Evolutionary conservation across 2,113 vertebrate species (phyloP).

Genomic region (Bubo scandiacus): DNA sequence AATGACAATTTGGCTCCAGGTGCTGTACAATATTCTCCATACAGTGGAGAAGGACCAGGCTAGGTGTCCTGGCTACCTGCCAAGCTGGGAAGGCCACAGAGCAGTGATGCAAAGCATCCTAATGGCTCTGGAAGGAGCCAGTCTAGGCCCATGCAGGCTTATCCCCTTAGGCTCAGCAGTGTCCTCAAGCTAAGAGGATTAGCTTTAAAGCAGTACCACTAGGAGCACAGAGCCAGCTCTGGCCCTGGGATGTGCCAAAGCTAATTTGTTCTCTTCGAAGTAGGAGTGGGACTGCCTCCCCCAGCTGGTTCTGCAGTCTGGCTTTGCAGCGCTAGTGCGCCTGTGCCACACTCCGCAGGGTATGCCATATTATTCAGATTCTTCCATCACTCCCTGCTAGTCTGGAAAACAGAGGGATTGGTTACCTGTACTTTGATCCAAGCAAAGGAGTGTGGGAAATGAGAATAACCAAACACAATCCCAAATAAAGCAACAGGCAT

Average conservation of each 20-base stretch:
- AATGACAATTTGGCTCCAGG: neutral
- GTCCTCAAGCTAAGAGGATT: slow-evolving; percentile 18
- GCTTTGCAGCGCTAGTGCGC: neutral
- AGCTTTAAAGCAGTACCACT: slow-evolving; percentile 22
- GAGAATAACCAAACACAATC: neutral
- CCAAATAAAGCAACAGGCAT: neutral
- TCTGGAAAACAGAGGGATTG: neutral
- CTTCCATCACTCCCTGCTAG: neutral
- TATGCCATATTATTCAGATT: neutral
- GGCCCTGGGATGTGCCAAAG: neutral
- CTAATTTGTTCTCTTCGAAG: neutral
- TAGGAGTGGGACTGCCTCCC: neutral
- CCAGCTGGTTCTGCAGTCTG: neutral
- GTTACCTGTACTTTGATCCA: neutral
- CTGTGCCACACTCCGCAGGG: neutral
- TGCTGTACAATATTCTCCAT: neutral
- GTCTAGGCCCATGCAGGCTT: neutral
- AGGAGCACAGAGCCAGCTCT: neutral
- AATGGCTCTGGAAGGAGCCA: neutral
- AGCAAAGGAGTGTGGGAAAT: neutral
- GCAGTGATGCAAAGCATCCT: neutral
- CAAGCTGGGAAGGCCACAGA: neutral
- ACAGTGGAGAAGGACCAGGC: neutral
- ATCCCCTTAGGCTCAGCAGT: slow-evolving; percentile 7
- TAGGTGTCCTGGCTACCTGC: neutral